These are phyloP conservation scores for Crypturellus tataupa DNA, from an alignment of 2,797 vertebrate genomes.

Conservation along the genomic window DNA sequence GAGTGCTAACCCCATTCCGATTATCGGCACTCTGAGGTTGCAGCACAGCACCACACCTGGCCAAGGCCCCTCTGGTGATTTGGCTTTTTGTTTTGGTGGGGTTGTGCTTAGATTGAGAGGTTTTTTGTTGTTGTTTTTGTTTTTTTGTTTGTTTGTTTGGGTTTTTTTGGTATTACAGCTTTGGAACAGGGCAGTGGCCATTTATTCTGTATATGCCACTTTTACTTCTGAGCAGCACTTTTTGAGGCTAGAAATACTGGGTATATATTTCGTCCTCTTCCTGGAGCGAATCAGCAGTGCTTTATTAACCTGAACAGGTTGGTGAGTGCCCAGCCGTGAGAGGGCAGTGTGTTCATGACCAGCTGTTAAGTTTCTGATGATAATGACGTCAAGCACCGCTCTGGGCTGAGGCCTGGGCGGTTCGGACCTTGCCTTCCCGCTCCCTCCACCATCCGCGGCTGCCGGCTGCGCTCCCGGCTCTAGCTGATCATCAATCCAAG, in stretches of 20 bases:
- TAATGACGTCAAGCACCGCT: not conserved
- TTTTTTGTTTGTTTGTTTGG: not conserved
- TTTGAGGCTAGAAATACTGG: slow-evolving; percentile 33
- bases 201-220: slow-evolving; percentile 15
- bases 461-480: not conserved
- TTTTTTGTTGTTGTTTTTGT: no score
- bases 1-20: slow-evolving; percentile 54
- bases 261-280: slow-evolving; percentile 36
- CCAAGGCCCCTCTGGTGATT: not conserved
- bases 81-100: not conserved
- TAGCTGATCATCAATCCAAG: not conserved
- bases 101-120: not conserved
- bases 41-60: not conserved
- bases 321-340: slow-evolving; percentile 29
- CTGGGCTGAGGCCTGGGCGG: not conserved
- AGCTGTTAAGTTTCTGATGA: slow-evolving; percentile 24
- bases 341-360: not conserved
- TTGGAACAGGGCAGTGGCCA: not conserved
- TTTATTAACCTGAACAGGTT: slow-evolving; percentile 41
- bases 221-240: not conserved
- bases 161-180: not conserved
- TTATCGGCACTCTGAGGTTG: not conserved
- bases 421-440: not conserved
- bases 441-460: not conserved
- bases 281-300: slow-evolving; percentile 16